These are phyloP conservation scores for Drosophila insularis DNA, from an alignment of 1,140 invertebrate species.

Conservation along the genomic window DNA sequence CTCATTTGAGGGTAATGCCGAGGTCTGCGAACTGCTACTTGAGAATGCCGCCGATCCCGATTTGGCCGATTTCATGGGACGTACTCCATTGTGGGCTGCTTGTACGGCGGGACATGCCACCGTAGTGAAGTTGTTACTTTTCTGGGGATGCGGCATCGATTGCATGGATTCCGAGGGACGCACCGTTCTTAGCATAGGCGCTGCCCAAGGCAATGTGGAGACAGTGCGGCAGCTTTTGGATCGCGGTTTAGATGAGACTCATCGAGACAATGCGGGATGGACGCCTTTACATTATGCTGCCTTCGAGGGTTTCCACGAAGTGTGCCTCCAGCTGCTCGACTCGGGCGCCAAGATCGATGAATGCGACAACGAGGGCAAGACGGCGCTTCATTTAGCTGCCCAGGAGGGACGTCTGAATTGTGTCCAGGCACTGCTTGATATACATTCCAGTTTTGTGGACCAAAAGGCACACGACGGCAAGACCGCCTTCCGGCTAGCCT, in stretches of 20 bases:
- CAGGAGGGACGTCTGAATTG: conserved; percentile 89
- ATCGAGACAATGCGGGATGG: conserved; percentile 96
- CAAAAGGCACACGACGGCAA: conserved; percentile 96
- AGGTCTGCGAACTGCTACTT: conserved; percentile 92
- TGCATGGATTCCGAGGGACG: conserved; percentile 95
- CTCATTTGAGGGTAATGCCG: conserved; percentile 92
- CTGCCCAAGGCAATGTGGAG: conserved; percentile 92
- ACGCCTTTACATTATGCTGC: conserved; percentile 96
- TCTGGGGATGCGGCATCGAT: conserved; percentile 95
- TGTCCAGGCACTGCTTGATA: conserved; percentile 75
- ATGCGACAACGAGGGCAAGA: conserved; percentile 96
- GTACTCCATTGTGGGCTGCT: conserved; percentile 92
- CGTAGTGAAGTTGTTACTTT: conserved; percentile 91
- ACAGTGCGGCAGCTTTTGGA: conserved; percentile 95
- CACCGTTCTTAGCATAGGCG: conserved; percentile 93
- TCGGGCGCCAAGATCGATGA: conserved; percentile 96
- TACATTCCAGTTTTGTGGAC: conserved; percentile 86
- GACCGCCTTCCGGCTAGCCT: conserved; percentile 91
- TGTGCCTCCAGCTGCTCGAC: conserved; percentile 93
- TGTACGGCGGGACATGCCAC: conserved; percentile 93
- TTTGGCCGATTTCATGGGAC: conserved; percentile 89
- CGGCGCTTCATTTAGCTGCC: conserved; percentile 93
- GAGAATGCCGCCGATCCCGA: conserved; percentile 95
- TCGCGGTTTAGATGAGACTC: conserved; percentile 94
- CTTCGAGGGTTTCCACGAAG: conserved; percentile 95